phyloP scores from a whole-genome alignment of 2,888 invertebrate species.

The Imbricaverruca yamaguchii region DNA sequence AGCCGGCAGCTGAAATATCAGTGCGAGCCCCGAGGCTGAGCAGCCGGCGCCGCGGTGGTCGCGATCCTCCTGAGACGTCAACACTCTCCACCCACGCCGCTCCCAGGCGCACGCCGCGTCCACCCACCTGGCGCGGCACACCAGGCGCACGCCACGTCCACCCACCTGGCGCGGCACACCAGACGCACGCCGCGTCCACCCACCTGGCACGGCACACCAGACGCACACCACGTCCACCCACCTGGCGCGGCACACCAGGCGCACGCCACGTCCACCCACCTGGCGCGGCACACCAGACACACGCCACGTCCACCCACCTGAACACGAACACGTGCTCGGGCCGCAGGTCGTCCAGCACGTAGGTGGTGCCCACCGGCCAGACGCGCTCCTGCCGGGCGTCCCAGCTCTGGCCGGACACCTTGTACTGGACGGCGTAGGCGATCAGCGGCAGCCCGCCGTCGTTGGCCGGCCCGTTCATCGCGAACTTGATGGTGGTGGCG shows the following conservation, averaged over 20 bases:
- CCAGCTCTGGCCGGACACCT: constrained; percentile 61
- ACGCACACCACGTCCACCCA: too few species aligned
- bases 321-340: constrained; percentile 29
- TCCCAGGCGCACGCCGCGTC: too few species aligned
- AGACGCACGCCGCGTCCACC: too few species aligned
- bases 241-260: too few species aligned
- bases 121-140: constrained; percentile 22
- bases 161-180: too few species aligned
- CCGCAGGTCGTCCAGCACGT: constrained; percentile 29
- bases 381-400: constrained; percentile 59
- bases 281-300: constrained; percentile 74
- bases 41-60: too few species aligned
- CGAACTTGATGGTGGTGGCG: constrained; percentile 60
- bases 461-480: constrained; percentile 63
- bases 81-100: too few species aligned
- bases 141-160: too few species aligned
- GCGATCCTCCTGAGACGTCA: too few species aligned
- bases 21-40: too few species aligned
- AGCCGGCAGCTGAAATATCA: too few species aligned
- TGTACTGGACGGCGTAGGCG: constrained; percentile 67
- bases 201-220: too few species aligned
- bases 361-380: constrained; percentile 52
- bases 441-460: constrained; percentile 67
- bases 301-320: constrained; percentile 49
- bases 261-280: constrained; percentile 53